Conservation (phyloP, 2,797 vertebrate genomes). For the Sebastiscus tertius region DNA sequence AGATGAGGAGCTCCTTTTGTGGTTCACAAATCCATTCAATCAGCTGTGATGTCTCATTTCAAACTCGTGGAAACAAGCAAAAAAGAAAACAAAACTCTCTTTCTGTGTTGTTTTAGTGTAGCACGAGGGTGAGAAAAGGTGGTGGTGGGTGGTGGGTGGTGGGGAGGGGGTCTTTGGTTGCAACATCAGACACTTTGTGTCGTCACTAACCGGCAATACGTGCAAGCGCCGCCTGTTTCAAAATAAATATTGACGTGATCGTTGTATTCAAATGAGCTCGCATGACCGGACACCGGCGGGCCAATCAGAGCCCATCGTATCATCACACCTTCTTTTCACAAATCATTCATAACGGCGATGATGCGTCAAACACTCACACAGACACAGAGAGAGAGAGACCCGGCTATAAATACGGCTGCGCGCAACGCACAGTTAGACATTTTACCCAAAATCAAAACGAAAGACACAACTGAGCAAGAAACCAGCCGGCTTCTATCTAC, state of each 20-base stretch:
- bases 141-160: neutral
- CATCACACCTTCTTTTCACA: slow-evolving; percentile 85
- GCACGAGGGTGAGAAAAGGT: slow-evolving; percentile 48
- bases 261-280: slow-evolving; percentile 80
- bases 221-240: slow-evolving; percentile 70
- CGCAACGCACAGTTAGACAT: slow-evolving; percentile 73
- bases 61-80: neutral
- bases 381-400: slow-evolving; percentile 47
- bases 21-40: slow-evolving; percentile 4
- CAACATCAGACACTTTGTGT: slow-evolving; percentile 73
- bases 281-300: slow-evolving; percentile 62
- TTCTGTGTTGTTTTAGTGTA: neutral
- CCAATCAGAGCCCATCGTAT: slow-evolving; percentile 80
- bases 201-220: slow-evolving; percentile 65
- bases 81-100: neutral
- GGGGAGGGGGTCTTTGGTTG: slow-evolving; percentile 54
- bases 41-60: neutral
- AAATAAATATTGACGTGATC: slow-evolving; percentile 80
- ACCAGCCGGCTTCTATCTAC: slow-evolving; percentile 7
- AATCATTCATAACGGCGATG: slow-evolving; percentile 84
- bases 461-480: slow-evolving; percentile 66
- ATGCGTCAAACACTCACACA: slow-evolving; percentile 83
- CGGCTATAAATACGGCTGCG: slow-evolving; percentile 84
- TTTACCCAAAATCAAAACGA: slow-evolving; percentile 72
- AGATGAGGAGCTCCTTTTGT: too few species aligned